Evolutionary conservation across 2,888 invertebrate genomes (phyloP).

Genomic region (Hirtodrosophila alboralis): DNA sequence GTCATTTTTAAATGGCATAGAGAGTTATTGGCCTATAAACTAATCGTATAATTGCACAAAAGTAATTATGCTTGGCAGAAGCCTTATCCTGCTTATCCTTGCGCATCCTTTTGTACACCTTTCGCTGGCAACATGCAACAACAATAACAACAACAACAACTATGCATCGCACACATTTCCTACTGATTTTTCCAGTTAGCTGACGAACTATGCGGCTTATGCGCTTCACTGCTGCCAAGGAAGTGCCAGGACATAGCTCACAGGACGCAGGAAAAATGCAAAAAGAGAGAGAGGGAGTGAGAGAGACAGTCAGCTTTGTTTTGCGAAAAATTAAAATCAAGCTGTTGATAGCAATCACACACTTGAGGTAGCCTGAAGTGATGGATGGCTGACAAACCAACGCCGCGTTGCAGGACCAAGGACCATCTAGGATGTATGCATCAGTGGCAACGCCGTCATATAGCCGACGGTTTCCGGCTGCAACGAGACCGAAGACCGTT

Average conservation of each 20-base stretch:
- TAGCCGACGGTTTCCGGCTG: constrained; percentile 66
- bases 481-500: constrained; percentile 28
- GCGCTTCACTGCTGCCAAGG: constrained; percentile 55
- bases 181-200: constrained; percentile 75
- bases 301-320: constrained; percentile 36
- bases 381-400: constrained; percentile 37
- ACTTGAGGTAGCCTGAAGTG: constrained; percentile 66
- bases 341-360: constrained; percentile 79
- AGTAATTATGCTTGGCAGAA: constrained; percentile 69
- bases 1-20: constrained; percentile 54
- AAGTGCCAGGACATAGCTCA: constrained; percentile 38
- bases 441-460: constrained; percentile 59
- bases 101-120: constrained; percentile 53
- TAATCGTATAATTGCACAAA: constrained; percentile 80
- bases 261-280: constrained; percentile 43
- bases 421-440: constrained; percentile 69
- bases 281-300: neutral
- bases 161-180: constrained; percentile 41
- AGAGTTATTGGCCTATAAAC: constrained; percentile 81
- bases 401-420: constrained; percentile 2
- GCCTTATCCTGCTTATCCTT: constrained; percentile 36
- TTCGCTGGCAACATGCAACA: constrained; percentile 32
- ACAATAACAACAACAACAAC: too few species aligned
- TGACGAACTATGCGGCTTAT: constrained; percentile 76
- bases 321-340: constrained; percentile 70